These are phyloP conservation scores for Conomelus anceps DNA, from an alignment of 2,888 invertebrate species.

Conservation along the genomic window DNA sequence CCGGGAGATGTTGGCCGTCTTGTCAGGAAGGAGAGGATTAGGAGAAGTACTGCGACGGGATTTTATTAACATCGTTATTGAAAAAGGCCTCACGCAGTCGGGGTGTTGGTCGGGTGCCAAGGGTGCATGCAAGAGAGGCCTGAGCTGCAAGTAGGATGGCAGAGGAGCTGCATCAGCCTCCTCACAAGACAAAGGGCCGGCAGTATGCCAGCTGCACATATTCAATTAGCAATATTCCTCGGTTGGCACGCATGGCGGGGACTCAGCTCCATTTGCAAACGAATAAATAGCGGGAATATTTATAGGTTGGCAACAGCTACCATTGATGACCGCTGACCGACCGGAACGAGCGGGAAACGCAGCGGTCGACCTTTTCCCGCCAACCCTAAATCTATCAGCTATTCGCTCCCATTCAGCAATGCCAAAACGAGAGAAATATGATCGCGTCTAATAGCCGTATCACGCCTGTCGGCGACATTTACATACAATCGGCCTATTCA, in stretches of 20 bases:
- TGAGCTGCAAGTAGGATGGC: not conserved
- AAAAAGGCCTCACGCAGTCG: not conserved
- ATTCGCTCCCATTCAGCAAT: not conserved
- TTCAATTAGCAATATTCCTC: conserved; percentile 8
- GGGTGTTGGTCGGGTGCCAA: not conserved
- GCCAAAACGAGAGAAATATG: not conserved
- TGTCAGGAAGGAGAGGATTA: not conserved
- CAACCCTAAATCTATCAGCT: not conserved
- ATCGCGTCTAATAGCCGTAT: not conserved
- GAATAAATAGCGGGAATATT: not conserved
- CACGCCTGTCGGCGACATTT: not conserved
- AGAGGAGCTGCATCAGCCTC: not conserved
- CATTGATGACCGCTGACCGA: not conserved
- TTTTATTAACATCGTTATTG: not conserved
- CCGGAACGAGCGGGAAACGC: too few species aligned
- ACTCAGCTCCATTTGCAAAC: not conserved
- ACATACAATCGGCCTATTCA: not conserved
- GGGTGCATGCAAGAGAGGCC: not conserved
- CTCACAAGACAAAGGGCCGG: not conserved
- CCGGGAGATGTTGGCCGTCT: not conserved
- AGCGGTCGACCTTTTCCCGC: not conserved
- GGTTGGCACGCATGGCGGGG: not conserved
- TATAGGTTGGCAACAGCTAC: not conserved
- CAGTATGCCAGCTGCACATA: conserved; percentile 11
- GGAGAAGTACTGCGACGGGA: not conserved